Base-by-base conservation (phyloP, 2,797 vertebrate genomes). In the Glyptemys insculpta region DNA sequence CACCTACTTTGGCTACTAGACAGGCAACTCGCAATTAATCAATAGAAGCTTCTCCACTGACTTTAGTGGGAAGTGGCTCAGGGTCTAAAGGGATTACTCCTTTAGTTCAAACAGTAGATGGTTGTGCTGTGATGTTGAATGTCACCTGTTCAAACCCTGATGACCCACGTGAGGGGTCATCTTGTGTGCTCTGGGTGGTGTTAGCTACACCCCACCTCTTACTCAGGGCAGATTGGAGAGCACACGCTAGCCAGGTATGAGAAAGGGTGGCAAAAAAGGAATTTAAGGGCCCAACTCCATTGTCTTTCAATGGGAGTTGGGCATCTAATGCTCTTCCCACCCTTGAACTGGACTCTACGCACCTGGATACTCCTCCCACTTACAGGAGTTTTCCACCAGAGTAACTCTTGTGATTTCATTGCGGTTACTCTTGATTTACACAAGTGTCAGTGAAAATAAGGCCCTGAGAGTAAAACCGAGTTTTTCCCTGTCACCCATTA, bases 111-210 rank as follows among this genome's bases (percentile, higher is more conserved):
- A 23, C 49, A 25, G n/a, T 37, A 23, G 49, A 53, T 81, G 10
- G 0, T 8, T 86, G 23, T 86, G 14, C 12, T 92, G 37, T 49
- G n/a, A 37, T 56, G 52, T 16, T 53, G 41, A 19, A 52, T 4
- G 34, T 19, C 27, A 31, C 14, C 41, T 53, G 52, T 57, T 86
- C 16, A 27, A 12, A 3, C 31, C 2, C 0, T 16, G 62, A 7
- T 78, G 79, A 34, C 18, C 34, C 34, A 19, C 10, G 4, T 37
- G 62, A 37, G 34, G 8, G 34, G 34, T 65, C 62, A 19, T 65
- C 16, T n/a, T 8, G 8, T 37, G 19, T 37, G 65, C n/a, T 72
- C 18, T 68, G 18, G n/a, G 65, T 11, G 65, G 65, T 5, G 65
- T 37, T 37, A 37, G 8, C 19, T 72, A 37, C 9, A 23, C 9